A percentile compares a stretch with the other conserved stretches of the same genome.
Evolutionary conservation across 2,797 vertebrate species (phyloP).

Genomic region (Scolopax bukidnonensis): DNA sequence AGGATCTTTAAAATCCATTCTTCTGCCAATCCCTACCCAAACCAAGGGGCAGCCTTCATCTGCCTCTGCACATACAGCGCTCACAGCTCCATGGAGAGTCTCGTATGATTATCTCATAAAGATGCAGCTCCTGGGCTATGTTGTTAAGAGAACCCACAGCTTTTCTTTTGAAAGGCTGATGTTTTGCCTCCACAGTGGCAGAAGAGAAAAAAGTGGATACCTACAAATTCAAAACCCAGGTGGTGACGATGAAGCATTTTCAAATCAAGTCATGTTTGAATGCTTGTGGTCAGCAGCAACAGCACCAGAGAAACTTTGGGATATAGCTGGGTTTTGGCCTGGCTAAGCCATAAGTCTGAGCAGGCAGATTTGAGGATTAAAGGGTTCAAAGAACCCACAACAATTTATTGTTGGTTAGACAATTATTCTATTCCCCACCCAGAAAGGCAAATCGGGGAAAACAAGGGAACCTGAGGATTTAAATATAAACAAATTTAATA

Average conservation of each 20-base stretch:
- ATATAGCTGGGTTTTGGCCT: not conserved
- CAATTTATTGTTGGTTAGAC: not conserved
- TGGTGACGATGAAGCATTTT: not conserved
- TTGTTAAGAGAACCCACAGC: not conserved
- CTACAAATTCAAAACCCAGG: not conserved
- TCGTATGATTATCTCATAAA: not conserved
- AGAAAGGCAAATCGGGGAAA: not conserved
- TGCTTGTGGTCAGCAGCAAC: not conserved
- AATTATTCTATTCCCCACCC: not conserved
- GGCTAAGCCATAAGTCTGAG: not conserved
- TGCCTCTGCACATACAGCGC: not conserved
- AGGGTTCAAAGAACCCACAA: not conserved
- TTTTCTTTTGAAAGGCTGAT: not conserved
- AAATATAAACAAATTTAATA: not conserved
- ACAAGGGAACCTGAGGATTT: not conserved
- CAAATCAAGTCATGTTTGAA: not conserved
- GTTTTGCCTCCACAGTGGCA: not conserved
- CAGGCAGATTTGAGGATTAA: not conserved
- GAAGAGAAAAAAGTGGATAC: not conserved
- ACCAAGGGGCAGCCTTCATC: not conserved
- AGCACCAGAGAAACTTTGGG: not conserved
- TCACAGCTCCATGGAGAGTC: not conserved
- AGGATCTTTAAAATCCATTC: not conserved
- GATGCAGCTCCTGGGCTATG: not conserved
- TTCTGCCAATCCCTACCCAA: not conserved